Conservation (phyloP, 2,888 invertebrate genomes). For the Thyatira batis region DNA sequence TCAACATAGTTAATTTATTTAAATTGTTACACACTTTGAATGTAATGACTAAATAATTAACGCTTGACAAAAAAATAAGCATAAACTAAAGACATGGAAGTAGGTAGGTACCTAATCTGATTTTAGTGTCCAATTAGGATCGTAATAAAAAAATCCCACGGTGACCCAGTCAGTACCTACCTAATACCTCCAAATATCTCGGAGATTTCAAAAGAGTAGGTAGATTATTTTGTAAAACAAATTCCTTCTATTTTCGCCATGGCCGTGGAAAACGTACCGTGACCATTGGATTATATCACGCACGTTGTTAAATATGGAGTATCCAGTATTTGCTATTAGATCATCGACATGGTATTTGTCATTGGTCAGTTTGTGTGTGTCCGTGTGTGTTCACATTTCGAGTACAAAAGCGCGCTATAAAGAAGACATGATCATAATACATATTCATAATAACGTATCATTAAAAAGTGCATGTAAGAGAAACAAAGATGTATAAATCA, state of each 20-base stretch:
- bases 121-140: too few species aligned
- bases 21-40: conserved; percentile 25
- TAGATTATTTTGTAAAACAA: conserved; percentile 23
- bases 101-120: too few species aligned
- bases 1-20: conserved; percentile 31
- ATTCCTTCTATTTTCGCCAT: neutral
- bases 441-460: too few species aligned
- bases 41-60: conserved; percentile 27
- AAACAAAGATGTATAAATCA: neutral
- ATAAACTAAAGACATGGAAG: too few species aligned
- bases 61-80: too few species aligned
- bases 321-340: conserved; percentile 39
- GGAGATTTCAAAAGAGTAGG: conserved; percentile 12
- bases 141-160: too few species aligned
- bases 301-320: conserved; percentile 16
- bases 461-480: too few species aligned
- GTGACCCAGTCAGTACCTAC: too few species aligned
- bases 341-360: conserved; percentile 45
- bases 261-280: conserved; percentile 5
- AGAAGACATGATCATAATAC: too few species aligned
- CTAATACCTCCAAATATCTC: too few species aligned
- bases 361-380: too few species aligned
- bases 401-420: too few species aligned
- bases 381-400: conserved; percentile 27
- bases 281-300: conserved; percentile 11